Evolutionary conservation across 2,797 vertebrate genomes (phyloP).

Genomic region (Siniperca obscura): DNA sequence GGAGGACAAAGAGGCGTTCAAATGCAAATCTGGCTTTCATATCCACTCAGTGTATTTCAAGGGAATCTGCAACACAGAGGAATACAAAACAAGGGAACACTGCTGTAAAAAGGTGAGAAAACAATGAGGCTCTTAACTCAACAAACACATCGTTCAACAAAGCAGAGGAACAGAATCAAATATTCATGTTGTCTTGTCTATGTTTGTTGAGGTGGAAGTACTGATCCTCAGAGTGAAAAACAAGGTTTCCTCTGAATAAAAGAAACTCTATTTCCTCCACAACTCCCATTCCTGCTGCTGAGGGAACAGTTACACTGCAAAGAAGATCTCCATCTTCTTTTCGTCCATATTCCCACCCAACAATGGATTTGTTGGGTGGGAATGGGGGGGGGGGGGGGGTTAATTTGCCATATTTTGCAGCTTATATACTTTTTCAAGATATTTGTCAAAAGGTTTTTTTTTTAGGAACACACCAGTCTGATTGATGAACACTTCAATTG

Average conservation of each 20-base stretch:
- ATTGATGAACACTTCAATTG: too few relatives aligned
- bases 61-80: conserved; percentile 18
- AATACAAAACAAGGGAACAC: conserved; percentile 5
- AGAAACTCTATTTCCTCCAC: not conserved
- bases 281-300: not conserved
- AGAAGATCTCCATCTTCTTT: not conserved
- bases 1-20: conserved; percentile 23
- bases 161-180: conserved; percentile 60
- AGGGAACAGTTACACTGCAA: not conserved
- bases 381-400: too few relatives aligned
- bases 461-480: too few relatives aligned
- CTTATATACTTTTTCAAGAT: too few relatives aligned
- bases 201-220: conserved; percentile 19
- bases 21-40: conserved; percentile 42
- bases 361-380: too few relatives aligned
- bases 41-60: conserved; percentile 17
- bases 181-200: conserved; percentile 56
- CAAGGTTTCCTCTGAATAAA: conserved; percentile 18
- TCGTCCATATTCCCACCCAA: too few relatives aligned
- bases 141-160: conserved; percentile 46
- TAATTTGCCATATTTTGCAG: too few relatives aligned
- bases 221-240: conserved; percentile 11
- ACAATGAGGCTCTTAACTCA: conserved; percentile 41
- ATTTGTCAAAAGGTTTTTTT: too few relatives aligned
- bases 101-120: conserved; percentile 25